A percentile compares a stretch with the other conserved stretches of the same genome.
phyloP scores from a whole-genome alignment of 2,888 invertebrate species.

The Lydus trimaculatus region DNA sequence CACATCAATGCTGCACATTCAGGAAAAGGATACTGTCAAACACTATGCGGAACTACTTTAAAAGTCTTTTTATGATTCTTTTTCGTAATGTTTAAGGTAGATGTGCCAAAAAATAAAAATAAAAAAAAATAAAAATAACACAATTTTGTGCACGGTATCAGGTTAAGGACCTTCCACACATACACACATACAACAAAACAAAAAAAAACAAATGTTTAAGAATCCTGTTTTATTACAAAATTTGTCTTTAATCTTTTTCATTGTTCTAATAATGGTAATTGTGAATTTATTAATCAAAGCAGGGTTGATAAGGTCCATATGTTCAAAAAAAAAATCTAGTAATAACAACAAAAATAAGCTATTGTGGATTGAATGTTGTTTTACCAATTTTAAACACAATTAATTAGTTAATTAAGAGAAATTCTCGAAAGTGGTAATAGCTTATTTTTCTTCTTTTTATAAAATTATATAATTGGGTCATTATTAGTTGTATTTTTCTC shows the following conservation, averaged over 20 bases:
- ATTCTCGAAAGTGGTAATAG: slow-evolving; percentile 15
- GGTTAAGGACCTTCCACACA: slow-evolving; percentile 25
- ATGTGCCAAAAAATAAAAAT: slow-evolving; percentile 26
- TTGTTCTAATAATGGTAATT: no score
- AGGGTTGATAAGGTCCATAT: slow-evolving; percentile 38
- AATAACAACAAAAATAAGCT: slow-evolving; percentile 20
- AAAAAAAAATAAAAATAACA: slow-evolving; percentile 18
- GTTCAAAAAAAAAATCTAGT: neutral
- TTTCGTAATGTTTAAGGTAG: slow-evolving; percentile 35
- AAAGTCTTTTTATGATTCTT: slow-evolving; percentile 38
- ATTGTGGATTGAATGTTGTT: slow-evolving; percentile 18
- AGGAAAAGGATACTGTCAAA: slow-evolving; percentile 23
- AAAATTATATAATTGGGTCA: slow-evolving; percentile 7
- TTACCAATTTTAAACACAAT: neutral
- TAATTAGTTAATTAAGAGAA: slow-evolving; percentile 1
- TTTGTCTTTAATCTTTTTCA: slow-evolving; percentile 14
- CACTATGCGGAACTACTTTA: slow-evolving; percentile 44
- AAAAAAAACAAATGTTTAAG: slow-evolving; percentile 13
- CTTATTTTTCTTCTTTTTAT: slow-evolving; percentile 37
- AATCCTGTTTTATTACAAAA: slow-evolving; percentile 18
- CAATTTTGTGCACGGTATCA: slow-evolving; percentile 11
- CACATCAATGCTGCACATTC: neutral
- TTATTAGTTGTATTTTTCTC: neutral
- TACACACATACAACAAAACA: no score
- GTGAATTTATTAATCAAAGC: slow-evolving; percentile 33